These are phyloP conservation scores for Aethes cnicana DNA, from an alignment of 2,888 invertebrate genomes.

Conservation along the genomic window DNA sequence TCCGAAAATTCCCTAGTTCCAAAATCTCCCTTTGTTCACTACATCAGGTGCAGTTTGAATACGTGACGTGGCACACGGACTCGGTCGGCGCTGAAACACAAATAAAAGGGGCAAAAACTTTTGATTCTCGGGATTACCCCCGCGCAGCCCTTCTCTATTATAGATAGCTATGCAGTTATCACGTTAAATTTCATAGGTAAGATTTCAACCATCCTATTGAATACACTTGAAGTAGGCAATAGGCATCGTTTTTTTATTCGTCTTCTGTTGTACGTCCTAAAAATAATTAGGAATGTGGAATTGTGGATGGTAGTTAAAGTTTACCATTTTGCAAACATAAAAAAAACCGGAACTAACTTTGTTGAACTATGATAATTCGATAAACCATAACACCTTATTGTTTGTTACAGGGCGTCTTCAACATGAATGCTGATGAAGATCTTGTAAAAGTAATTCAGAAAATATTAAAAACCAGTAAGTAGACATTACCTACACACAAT, in stretches of 20 bases:
- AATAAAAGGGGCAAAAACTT: constrained; percentile 51
- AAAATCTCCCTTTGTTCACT: constrained; percentile 39
- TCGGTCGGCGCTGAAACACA: constrained; percentile 39
- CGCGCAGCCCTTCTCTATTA: constrained; percentile 40
- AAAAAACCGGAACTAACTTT: too few species aligned
- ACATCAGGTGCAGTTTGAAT: constrained; percentile 32
- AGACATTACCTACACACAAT: background rate
- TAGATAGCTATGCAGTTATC: constrained; percentile 6
- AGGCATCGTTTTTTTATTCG: too few species aligned
- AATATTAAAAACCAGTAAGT: constrained; percentile 46
- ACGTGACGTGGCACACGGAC: constrained; percentile 45
- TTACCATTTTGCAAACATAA: too few species aligned
- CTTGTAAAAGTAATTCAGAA: constrained; percentile 44
- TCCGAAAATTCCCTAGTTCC: constrained; percentile 2
- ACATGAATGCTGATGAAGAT: constrained; percentile 47
- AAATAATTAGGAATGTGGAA: too few species aligned
- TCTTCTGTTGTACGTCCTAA: too few species aligned
- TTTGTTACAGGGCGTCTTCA: constrained; percentile 45
- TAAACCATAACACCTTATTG: background rate
- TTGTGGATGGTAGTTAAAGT: too few species aligned
- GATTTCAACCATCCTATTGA: too few species aligned
- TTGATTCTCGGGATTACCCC: constrained; percentile 54
- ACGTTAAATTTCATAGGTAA: too few species aligned
- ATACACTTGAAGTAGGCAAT: too few species aligned
- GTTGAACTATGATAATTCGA: constrained; percentile 4